Base-by-base conservation (phyloP, 2,797 vertebrate species). In the Characodon lateralis region DNA sequence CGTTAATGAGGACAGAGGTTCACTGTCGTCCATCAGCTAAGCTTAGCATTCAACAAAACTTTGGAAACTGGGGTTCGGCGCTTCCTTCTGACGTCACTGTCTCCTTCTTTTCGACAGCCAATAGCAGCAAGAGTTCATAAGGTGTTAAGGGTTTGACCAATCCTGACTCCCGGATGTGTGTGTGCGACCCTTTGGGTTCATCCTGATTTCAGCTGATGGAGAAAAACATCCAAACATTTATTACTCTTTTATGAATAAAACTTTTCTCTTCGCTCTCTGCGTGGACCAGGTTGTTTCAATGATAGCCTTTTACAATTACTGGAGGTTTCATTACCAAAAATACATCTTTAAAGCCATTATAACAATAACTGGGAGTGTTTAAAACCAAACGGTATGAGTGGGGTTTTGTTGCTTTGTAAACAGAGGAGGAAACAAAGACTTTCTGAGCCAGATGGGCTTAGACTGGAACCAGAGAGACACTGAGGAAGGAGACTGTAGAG, bases 21-120 rank as follows among this genome's bases (percentile, higher is more conserved):
- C 82, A 80, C 89, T 85, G 90, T 80, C 78, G 85, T 78, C 92
- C 84, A 91, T 93, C 87, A 85, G 88, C 76, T 85, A 53, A 88
- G 86, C 93, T 91, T 92, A 87, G 88, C 84, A 66, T 75, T 63
- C 70, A 70, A 76, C 68, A 73, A 83, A 95, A 93, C 88, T 93
- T 91, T 80, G 61, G 39, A 84, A 92, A 93, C 79, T 83, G 75
- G 76, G 87, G 77, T 78, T 82, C 87, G 91, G 91, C 94, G 93
- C 95, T 91, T 93, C 78, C 79, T 72, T 90, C 78, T 94, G 94
- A 93, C 94, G 53, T 93, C 90, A 91, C 66, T 22, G 7, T 72
- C 10, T 26, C 12, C 50, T 24, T 68, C 61, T 35, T 35, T 7
- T 16, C 6, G 59, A 2, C 0, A 66, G 78, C 94, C 92, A 95